phyloP scores from a whole-genome alignment of 2,888 invertebrate species.

The Plagodis pulveraria region DNA sequence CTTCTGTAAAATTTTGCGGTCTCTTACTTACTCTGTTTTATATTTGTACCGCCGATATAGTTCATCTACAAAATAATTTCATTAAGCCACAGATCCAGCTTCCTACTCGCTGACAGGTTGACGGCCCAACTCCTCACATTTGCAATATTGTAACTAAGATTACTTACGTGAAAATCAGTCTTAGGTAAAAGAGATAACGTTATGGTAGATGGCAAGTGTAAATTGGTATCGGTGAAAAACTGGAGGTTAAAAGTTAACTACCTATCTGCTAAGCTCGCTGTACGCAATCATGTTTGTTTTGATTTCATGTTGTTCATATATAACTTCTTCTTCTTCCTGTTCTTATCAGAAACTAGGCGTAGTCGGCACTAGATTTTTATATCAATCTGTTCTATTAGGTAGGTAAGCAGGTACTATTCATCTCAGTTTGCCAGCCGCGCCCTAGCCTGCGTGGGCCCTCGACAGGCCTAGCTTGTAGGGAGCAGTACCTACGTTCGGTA shows the following conservation, averaged over 20 bases:
- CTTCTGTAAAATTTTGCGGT: too few relatives aligned
- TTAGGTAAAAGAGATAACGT: neutral
- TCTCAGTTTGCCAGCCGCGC: too few relatives aligned
- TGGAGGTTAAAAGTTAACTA: constrained; percentile 38
- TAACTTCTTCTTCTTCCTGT: too few relatives aligned
- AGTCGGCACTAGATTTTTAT: too few relatives aligned
- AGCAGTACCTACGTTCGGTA: too few relatives aligned
- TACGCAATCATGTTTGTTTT: constrained; percentile 26
- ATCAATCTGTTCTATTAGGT: too few relatives aligned
- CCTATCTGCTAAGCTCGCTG: constrained; percentile 26
- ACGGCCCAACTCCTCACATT: constrained; percentile 16
- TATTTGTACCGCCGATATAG: constrained; percentile 1
- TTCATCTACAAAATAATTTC: constrained; percentile 34
- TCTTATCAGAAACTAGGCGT: too few relatives aligned
- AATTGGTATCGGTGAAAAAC: constrained; percentile 17
- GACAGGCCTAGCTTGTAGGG: too few relatives aligned
- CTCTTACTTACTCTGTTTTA: too few relatives aligned
- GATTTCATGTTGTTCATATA: neutral
- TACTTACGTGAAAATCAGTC: constrained; percentile 1
- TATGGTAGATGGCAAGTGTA: neutral
- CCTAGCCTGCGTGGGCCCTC: too few relatives aligned
- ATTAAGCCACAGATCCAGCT: constrained; percentile 29
- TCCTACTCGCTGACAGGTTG: constrained; percentile 34
- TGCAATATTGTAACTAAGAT: constrained; percentile 4
- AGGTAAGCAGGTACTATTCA: too few relatives aligned